Conservation (phyloP, 2,888 invertebrate genomes). For the Biston betularia region DNA sequence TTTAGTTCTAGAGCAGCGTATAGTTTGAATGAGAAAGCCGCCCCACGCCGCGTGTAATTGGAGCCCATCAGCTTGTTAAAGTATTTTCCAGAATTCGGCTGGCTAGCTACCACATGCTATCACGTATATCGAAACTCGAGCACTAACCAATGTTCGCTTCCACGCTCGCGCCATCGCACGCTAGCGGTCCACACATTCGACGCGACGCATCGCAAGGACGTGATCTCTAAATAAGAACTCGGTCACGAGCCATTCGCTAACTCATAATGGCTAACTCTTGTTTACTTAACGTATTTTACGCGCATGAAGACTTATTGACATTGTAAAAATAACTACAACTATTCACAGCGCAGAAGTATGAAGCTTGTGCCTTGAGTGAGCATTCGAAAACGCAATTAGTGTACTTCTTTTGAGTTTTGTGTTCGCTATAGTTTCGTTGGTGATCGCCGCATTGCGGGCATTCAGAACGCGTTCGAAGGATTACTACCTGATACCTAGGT, state of each 20-base stretch:
- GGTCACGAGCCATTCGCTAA: constrained; percentile 18
- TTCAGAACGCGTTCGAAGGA: constrained; percentile 9
- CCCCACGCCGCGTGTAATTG: too few relatives aligned
- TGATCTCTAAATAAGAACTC: constrained; percentile 20
- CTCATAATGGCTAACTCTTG: constrained; percentile 3
- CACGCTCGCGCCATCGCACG: background rate
- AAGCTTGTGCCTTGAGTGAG: background rate
- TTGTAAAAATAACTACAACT: background rate
- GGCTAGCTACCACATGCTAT: too few relatives aligned
- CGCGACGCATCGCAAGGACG: constrained; percentile 10
- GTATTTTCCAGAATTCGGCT: too few relatives aligned
- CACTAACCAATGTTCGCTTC: background rate
- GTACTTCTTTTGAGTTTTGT: too few relatives aligned
- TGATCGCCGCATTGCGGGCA: constrained; percentile 17
- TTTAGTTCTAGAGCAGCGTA: too few relatives aligned
- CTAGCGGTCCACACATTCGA: background rate
- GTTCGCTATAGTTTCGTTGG: background rate
- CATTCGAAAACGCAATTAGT: background rate
- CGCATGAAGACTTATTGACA: constrained; percentile 8
- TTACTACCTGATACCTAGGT: background rate
- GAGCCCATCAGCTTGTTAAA: too few relatives aligned
- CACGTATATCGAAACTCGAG: background rate
- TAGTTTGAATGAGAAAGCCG: too few relatives aligned
- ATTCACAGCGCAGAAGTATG: background rate
- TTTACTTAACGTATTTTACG: constrained; percentile 17